Evolutionary conservation across 2,113 vertebrate genomes (phyloP), one percentile per base, ranked within the genome.

Genomic region (Astur gentilis): DNA sequence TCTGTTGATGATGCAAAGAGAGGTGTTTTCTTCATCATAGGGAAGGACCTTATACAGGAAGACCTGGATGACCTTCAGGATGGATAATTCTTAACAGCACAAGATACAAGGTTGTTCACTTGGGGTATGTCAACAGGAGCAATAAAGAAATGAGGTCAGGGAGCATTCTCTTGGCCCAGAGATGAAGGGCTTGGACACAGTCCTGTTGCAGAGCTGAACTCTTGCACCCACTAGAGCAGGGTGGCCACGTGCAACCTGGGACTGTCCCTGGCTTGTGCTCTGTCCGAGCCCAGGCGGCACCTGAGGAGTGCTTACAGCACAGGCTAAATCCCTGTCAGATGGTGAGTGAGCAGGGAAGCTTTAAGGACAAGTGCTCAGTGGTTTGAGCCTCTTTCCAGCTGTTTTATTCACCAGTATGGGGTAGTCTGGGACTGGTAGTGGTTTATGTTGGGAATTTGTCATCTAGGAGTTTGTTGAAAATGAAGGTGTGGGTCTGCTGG

Each of bases 281-380:
- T 65, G 21, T 29, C 16, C 1, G 1, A 45, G 38, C 19, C 29
- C 34, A 76, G 19, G 17, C 0, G 0, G 38, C 69, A 47, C 7
- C 36, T 79, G 54, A 11, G 32, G 20, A 61, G 20, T 17, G 16
- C 45, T 64, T 42, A 73, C 0, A 3, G 61, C 18, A 88, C 25
- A 52, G 26, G 15, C 7, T 31, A 60, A 65, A 49, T 21, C 67
- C 66, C 21, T 38, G 15, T 45, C 27, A 38, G 72, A 34, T 20
- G 27, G 45, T 19, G 21, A 36, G 11, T 29, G 45, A 67, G 52
- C 32, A 57, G 44, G 38, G n/a, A 72, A 78, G n/a, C 8, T 1
- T 0, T 16, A 21, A 3, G 50, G 52, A 71, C 26, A 12, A 11
- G n/a, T 31, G 58, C 19, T 42, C 3, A 1, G 17, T 32, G 32